Conservation (phyloP, 2,888 invertebrate genomes). For the Zaprionus bogoriensis region DNA sequence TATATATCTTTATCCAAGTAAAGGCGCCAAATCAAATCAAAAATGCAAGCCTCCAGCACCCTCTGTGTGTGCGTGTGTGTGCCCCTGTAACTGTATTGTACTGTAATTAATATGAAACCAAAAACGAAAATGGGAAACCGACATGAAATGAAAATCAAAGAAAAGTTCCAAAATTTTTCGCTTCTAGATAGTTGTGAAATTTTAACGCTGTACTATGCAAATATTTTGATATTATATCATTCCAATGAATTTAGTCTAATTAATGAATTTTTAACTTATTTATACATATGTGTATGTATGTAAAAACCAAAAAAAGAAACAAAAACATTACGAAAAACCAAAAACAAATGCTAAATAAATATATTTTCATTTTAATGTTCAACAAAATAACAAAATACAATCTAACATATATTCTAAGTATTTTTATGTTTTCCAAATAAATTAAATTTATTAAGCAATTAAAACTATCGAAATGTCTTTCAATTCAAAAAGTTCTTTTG, state of each 20-base stretch:
- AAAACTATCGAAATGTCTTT: constrained; percentile 26
- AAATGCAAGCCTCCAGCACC: too few relatives aligned
- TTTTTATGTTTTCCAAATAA: constrained; percentile 79
- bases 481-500: not conserved
- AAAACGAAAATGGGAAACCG: not conserved
- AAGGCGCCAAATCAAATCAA: constrained; percentile 1
- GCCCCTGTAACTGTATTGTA: not conserved
- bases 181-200: constrained; percentile 77
- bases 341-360: constrained; percentile 58
- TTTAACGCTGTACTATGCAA: constrained; percentile 77
- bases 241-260: constrained; percentile 82
- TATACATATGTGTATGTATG: constrained; percentile 71
- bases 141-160: constrained; percentile 11
- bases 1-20: too few relatives aligned
- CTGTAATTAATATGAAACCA: not conserved
- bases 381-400: constrained; percentile 50
- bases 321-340: not conserved
- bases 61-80: not conserved
- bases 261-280: constrained; percentile 79
- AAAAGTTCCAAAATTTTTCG: constrained; percentile 65
- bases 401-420: constrained; percentile 61
- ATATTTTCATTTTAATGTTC: constrained; percentile 76
- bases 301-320: constrained; percentile 38
- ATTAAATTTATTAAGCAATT: constrained; percentile 77
- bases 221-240: constrained; percentile 81